Conservation (phyloP, 2,888 invertebrate genomes). For the Aquatica leii region DNA sequence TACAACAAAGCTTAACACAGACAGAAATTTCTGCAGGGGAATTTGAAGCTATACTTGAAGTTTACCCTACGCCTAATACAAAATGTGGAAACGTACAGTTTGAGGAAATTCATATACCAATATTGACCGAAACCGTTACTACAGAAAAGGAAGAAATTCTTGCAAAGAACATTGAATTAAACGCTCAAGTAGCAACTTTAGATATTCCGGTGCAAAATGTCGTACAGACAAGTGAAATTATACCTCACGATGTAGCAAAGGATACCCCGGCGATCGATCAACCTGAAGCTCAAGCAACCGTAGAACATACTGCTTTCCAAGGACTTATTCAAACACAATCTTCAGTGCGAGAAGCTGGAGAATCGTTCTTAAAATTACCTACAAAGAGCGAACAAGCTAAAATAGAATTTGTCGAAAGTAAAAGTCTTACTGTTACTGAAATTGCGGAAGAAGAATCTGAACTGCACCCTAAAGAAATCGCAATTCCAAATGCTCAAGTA, state of each 20-base stretch:
- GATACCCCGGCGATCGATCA: constrained; percentile 50
- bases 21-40: constrained; percentile 66
- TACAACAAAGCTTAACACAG: constrained; percentile 64
- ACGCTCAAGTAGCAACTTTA: constrained; percentile 54
- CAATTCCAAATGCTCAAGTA: constrained; percentile 53
- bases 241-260: constrained; percentile 53
- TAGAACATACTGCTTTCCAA: constrained; percentile 62
- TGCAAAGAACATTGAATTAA: constrained; percentile 49
- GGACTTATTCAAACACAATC: constrained; percentile 60
- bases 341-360: constrained; percentile 57
- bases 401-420: constrained; percentile 58
- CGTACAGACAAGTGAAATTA: constrained; percentile 60
- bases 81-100: constrained; percentile 59
- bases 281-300: constrained; percentile 57
- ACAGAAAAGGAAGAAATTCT: constrained; percentile 62
- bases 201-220: constrained; percentile 56
- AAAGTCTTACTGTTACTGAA: constrained; percentile 62
- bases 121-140: constrained; percentile 60
- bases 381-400: constrained; percentile 59
- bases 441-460: constrained; percentile 63
- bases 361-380: constrained; percentile 56
- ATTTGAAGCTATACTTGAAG: constrained; percentile 64
- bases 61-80: constrained; percentile 60
- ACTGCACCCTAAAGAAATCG: constrained; percentile 49
- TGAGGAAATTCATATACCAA: constrained; percentile 60